Base-by-base conservation (phyloP, 1,140 invertebrate genomes). In the Aricia agestis region DNA sequence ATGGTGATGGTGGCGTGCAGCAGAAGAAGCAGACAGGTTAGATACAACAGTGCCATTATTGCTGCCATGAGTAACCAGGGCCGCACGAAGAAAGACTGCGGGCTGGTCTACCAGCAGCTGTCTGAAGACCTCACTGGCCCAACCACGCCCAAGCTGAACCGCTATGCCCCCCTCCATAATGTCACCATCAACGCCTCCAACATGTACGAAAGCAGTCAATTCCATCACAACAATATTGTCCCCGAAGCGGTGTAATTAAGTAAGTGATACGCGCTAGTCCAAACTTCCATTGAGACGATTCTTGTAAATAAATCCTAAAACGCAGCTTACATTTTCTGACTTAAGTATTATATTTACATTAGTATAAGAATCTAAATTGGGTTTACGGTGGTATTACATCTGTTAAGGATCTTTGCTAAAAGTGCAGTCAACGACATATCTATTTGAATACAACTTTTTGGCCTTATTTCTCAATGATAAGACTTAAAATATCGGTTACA, bases 171-270 rank as follows among this genome's bases (percentile, higher is more conserved):
- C 76, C 74, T 91, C 25, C 86, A 82, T 74, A 93, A 66, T 84
- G 93, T 79, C 82, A 92, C 93, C 10, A 93, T 93, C 69, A 91
- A 93, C 15, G 92, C 93, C 36, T 92, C 93, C 72, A 89, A 90
- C 77, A 81, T 91, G 82, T 94, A 94, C 72, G 93, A 93, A 45
- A 94, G 93, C 80, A 94, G 93, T 83, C 93, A 93, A 25, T 94
- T 94, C 87, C 93, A 94, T 75, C 93, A 94, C 82, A 93, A 92
- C 77, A 94, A 94, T 80, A 94, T 94, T 71, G 93, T 94, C 70
- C 93, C 94, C 66, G 93, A 94, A 77, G 93, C 93, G 76, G 93
- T 94, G 72, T 94, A 92, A 93, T 74, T 71, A 73, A 70, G 45
- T 41, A 76, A 71, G 45, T 15, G 45, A 70, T 78, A 82, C 87